Percentiles rank a stretch among this genome's conserved stretches.
Evolutionary conservation across 2,888 invertebrate genomes (phyloP).

Genomic region (Ochropleura leucogaster): DNA sequence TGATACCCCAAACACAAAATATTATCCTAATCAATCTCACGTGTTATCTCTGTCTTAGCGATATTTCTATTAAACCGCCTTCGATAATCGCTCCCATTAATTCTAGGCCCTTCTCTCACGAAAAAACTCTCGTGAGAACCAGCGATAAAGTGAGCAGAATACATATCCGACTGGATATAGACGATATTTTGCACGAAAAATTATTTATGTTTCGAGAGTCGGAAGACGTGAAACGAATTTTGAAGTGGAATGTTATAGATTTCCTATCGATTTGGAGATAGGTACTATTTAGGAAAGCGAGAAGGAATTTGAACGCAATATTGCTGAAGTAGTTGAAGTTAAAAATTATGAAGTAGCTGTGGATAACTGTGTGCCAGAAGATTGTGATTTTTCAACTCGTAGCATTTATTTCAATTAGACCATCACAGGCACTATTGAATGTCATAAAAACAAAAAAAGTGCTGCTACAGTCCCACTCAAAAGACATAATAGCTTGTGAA

Average conservation of each 20-base stretch:
- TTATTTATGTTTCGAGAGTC: conserved; percentile 58
- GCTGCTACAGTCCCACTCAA: no score
- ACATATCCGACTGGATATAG: conserved; percentile 50
- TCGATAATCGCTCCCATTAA: conserved; percentile 63
- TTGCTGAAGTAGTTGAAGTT: background rate
- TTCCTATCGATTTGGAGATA: conserved; percentile 54
- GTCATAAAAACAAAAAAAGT: no score
- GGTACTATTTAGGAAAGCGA: conserved; percentile 35
- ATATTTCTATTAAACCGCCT: conserved; percentile 76
- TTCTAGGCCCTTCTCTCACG: conserved; percentile 32
- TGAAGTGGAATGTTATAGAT: conserved; percentile 45
- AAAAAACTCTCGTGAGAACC: conserved; percentile 52
- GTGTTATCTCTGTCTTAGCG: conserved; percentile 66
- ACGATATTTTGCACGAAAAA: conserved; percentile 59
- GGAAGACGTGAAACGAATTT: conserved; percentile 50
- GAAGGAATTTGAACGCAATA: conserved; percentile 11
- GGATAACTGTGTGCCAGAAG: background rate
- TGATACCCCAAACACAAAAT: conserved; percentile 4
- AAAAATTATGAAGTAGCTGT: background rate
- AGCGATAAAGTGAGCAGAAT: conserved; percentile 50
- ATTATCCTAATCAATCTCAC: conserved; percentile 24
- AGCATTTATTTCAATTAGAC: no score
- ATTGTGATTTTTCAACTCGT: background rate
- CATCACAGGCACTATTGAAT: no score
- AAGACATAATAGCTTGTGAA: no score